Percentiles rank a stretch among this genome's conserved stretches.
Evolutionary conservation across 1,140 invertebrate genomes (phyloP).

Genomic region (Euglossa dilemma): DNA sequence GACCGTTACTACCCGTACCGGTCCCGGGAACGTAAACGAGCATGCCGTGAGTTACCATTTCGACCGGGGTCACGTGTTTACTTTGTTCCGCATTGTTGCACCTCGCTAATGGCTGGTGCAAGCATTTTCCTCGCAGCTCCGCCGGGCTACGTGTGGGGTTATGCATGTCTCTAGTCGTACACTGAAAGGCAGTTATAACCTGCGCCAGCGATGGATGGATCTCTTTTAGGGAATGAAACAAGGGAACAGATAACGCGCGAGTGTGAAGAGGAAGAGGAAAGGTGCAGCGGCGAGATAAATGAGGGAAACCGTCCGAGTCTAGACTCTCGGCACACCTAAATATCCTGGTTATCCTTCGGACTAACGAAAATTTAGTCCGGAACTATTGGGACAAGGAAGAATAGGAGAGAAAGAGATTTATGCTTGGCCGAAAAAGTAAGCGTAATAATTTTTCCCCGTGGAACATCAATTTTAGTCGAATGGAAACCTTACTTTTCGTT

Average conservation of each 20-base stretch:
- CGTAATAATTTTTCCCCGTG: too few relatives aligned
- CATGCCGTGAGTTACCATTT: constrained; percentile 57
- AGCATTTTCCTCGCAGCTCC: constrained; percentile 33
- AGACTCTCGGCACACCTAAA: background rate
- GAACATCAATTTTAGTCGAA: too few relatives aligned
- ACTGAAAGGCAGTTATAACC: constrained; percentile 14
- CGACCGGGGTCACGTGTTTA: constrained; percentile 73
- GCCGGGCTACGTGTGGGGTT: background rate
- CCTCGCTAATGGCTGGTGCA: constrained; percentile 68
- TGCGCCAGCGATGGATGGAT: constrained; percentile 5
- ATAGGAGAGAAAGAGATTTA: background rate
- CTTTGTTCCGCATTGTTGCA: constrained; percentile 79
- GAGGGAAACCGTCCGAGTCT: background rate
- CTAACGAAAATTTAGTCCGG: background rate
- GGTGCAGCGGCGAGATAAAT: background rate
- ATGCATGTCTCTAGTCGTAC: background rate
- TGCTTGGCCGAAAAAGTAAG: too few relatives aligned
- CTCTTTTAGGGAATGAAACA: background rate
- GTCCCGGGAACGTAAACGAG: constrained; percentile 57
- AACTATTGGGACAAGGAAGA: background rate
- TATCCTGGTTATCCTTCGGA: background rate
- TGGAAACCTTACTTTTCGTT: too few relatives aligned
- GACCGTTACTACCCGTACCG: constrained; percentile 18
- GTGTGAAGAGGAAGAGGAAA: too few relatives aligned
- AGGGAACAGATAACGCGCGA: background rate